Percentiles rank a stretch among this genome's conserved stretches.
These are phyloP conservation scores for Gopherus flavomarginatus DNA, from an alignment of 2,113 vertebrate species.

Conservation along the genomic window DNA sequence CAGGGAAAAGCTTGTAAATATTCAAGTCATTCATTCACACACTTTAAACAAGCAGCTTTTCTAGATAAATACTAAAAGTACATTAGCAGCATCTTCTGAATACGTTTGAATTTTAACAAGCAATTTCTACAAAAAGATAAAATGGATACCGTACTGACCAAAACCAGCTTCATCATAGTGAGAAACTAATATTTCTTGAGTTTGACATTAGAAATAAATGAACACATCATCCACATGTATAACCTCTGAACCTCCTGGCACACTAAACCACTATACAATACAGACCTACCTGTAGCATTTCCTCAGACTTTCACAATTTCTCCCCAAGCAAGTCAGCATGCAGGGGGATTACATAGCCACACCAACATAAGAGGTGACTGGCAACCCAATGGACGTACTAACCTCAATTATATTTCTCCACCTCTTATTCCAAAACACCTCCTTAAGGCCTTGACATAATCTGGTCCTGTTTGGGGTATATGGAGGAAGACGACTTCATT, in stretches of 20 bases:
- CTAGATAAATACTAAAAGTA: background rate
- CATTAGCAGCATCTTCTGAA: background rate
- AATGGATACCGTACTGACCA: background rate
- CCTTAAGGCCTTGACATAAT: background rate
- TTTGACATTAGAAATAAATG: background rate
- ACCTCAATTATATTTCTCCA: rapidly evolving
- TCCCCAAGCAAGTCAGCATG: background rate
- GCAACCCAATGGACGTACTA: background rate
- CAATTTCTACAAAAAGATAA: background rate
- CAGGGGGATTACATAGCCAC: background rate
- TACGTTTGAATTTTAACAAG: background rate
- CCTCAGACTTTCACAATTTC: background rate
- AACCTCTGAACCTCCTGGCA: background rate
- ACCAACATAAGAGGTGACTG: background rate
- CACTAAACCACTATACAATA: background rate
- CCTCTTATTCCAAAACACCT: background rate
- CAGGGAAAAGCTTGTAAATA: constrained; percentile 5
- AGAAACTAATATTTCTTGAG: background rate
- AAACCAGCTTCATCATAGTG: background rate
- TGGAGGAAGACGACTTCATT: background rate
- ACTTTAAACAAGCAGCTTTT: background rate
- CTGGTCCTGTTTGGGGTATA: background rate
- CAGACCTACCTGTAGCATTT: background rate
- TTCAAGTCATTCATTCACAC: background rate
- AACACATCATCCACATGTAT: background rate